phyloP scores from a whole-genome alignment of 2,888 invertebrate genomes.

The Sylvicola fuscatus region DNA sequence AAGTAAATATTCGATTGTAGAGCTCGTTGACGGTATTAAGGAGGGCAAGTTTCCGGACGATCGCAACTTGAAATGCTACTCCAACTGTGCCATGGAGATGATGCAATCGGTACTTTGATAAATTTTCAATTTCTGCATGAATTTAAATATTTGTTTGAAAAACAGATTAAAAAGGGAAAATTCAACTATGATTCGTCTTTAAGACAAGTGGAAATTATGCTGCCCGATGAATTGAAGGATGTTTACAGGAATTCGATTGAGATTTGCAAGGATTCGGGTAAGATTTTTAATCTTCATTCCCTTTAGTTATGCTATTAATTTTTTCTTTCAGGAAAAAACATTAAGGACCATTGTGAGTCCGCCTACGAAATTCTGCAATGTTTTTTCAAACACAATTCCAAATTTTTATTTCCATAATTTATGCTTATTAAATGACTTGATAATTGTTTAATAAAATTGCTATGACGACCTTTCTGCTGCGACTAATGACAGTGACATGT shows the following conservation, averaged over 20 bases:
- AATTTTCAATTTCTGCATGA: neutral
- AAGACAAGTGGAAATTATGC: neutral
- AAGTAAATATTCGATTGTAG: constrained; percentile 12
- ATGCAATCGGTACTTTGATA: constrained; percentile 27
- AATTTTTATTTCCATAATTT: constrained; percentile 17
- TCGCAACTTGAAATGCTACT: constrained; percentile 27
- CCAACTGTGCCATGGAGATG: constrained; percentile 28
- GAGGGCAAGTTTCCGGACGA: constrained; percentile 17
- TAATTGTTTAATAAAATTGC: too few species aligned
- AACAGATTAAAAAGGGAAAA: constrained; percentile 25
- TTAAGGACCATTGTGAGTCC: constrained; percentile 22
- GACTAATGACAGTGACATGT: too few species aligned
- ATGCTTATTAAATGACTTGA: neutral
- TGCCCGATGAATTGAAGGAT: constrained; percentile 11
- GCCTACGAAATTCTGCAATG: constrained; percentile 16
- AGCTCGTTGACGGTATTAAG: constrained; percentile 16
- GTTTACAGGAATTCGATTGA: constrained; percentile 14
- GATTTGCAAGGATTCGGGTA: constrained; percentile 14
- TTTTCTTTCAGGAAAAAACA: constrained; percentile 11
- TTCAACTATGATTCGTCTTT: constrained; percentile 14
- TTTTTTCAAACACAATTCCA: constrained; percentile 13
- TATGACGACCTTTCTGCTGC: too few species aligned
- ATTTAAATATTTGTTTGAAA: too few species aligned
- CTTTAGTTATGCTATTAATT: too few species aligned
- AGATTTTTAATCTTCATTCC: neutral